Conservation (phyloP, 1,140 invertebrate species). For the Apis florea region DNA sequence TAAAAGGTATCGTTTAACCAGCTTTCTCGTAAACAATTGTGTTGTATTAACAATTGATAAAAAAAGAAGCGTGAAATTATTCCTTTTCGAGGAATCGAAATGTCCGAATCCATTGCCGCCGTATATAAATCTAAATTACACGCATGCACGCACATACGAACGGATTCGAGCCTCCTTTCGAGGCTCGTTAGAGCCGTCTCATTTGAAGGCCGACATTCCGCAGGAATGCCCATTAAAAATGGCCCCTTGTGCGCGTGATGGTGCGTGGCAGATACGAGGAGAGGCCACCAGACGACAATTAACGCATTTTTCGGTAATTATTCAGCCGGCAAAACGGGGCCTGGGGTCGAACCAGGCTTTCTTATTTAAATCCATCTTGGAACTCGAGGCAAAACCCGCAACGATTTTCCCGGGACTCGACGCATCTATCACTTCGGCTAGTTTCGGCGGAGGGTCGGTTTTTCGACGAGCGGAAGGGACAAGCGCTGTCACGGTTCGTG, state of each 20-base stretch:
- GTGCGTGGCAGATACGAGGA: constrained; percentile 38
- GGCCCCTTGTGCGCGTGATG: constrained; percentile 46
- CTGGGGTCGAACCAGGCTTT: neutral
- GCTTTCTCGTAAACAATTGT: no score
- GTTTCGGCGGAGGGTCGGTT: constrained; percentile 24
- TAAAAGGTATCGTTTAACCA: no score
- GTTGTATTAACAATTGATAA: no score
- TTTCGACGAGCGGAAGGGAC: neutral
- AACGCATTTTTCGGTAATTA: constrained; percentile 66
- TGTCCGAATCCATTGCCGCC: no score
- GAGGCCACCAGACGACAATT: constrained; percentile 45
- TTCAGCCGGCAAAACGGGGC: neutral
- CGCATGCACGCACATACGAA: neutral
- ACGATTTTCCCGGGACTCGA: constrained; percentile 1
- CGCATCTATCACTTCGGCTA: constrained; percentile 11
- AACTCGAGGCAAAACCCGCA: constrained; percentile 6
- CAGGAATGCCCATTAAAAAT: constrained; percentile 31
- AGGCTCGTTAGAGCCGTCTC: constrained; percentile 34
- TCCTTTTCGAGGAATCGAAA: neutral
- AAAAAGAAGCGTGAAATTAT: neutral
- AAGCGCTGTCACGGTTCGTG: neutral
- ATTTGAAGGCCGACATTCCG: constrained; percentile 33
- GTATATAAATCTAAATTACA: neutral
- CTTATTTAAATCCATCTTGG: constrained; percentile 27
- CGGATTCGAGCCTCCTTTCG: neutral